Conservation (phyloP, 2,113 vertebrate genomes). For the Lepus timidus region DNA sequence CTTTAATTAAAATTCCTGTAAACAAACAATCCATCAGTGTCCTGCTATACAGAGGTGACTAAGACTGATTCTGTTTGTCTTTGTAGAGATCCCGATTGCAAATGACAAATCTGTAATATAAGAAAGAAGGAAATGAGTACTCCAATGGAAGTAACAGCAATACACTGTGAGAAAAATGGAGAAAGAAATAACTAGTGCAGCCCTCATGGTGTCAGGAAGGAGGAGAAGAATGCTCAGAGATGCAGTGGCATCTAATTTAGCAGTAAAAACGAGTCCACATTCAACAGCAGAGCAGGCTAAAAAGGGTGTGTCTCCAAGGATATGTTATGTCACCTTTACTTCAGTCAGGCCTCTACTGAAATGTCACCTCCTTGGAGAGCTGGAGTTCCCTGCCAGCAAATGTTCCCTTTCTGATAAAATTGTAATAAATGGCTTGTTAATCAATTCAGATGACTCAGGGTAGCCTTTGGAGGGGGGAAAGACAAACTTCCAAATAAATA, state of each 20-base stretch:
- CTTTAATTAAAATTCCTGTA: conserved; percentile 44
- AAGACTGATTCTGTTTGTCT: background rate
- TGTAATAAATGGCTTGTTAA: background rate
- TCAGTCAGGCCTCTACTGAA: background rate
- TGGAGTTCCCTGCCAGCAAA: background rate
- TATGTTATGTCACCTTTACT: accelerated
- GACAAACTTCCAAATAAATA: background rate
- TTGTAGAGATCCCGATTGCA: background rate
- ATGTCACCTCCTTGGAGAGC: background rate
- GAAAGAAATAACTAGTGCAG: background rate
- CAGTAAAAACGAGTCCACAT: background rate
- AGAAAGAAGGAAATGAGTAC: background rate
- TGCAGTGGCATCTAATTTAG: background rate
- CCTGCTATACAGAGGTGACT: background rate
- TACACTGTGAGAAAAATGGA: background rate
- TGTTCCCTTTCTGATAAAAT: background rate
- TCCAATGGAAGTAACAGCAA: background rate
- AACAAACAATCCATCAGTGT: background rate
- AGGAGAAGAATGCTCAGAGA: background rate
- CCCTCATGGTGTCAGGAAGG: background rate
- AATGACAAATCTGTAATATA: background rate
- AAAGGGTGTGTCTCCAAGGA: background rate
- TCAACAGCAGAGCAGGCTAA: background rate
- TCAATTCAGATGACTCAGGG: background rate
- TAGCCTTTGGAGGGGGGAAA: background rate